Conservation (phyloP, 1,140 invertebrate genomes). For the Uloborus diversus region DNA sequence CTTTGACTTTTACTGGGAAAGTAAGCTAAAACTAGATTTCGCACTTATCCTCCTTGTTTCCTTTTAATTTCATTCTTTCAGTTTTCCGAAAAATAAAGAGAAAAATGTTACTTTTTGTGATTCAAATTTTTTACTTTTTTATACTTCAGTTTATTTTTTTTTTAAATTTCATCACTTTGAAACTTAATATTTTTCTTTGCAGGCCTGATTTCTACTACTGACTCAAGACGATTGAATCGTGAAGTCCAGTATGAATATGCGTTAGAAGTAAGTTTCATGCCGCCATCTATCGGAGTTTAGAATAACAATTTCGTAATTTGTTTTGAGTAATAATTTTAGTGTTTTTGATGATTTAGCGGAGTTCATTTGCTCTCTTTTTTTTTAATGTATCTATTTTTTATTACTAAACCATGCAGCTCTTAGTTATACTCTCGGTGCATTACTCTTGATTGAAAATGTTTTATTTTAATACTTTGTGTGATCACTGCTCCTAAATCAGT, state of each 20-base stretch:
- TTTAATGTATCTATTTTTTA: not conserved
- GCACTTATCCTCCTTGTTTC: too few relatives aligned
- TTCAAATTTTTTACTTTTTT: not conserved
- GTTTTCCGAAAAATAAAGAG: too few relatives aligned
- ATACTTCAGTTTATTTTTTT: not conserved
- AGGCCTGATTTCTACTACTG: conserved; percentile 61
- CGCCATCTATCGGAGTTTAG: conserved; percentile 22
- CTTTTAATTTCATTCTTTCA: too few relatives aligned
- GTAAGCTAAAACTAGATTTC: too few relatives aligned
- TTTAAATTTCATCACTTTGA: not conserved
- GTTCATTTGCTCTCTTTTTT: not conserved
- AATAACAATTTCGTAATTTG: not conserved
- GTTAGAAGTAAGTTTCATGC: conserved; percentile 62
- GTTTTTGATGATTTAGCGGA: not conserved
- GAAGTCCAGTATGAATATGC: conserved; percentile 62
- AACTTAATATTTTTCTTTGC: too few relatives aligned
- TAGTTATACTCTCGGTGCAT: not conserved
- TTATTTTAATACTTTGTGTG: too few relatives aligned
- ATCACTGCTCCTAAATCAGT: too few relatives aligned
- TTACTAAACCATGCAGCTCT: not conserved
- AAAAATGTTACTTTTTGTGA: too few relatives aligned
- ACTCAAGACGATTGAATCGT: conserved; percentile 53
- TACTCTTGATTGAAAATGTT: too few relatives aligned
- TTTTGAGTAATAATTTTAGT: not conserved
- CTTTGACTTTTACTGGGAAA: too few relatives aligned